Evolutionary conservation across 1,140 invertebrate species (phyloP).

Genomic region (Hormaphis cornu): DNA sequence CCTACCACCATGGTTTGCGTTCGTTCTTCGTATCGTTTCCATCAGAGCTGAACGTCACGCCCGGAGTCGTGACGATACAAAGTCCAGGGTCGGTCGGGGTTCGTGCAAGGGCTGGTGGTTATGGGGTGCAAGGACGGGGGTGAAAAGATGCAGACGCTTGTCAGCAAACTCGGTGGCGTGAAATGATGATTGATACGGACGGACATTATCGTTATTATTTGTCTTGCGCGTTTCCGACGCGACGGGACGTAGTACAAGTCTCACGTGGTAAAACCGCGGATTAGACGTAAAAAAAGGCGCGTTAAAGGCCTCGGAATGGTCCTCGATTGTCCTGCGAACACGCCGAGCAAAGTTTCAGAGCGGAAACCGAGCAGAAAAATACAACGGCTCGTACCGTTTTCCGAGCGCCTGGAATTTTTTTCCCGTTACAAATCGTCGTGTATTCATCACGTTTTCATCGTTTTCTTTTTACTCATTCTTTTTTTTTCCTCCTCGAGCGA

Average conservation of each 20-base stretch:
- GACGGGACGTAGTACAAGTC: background rate
- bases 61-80: too few relatives aligned
- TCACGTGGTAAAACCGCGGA: background rate
- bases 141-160: too few relatives aligned
- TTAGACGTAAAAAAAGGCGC: too few relatives aligned
- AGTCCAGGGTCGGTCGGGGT: too few relatives aligned
- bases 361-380: background rate
- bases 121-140: too few relatives aligned
- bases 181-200: conserved; percentile 30
- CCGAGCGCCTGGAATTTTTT: background rate
- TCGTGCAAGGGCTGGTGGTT: too few relatives aligned
- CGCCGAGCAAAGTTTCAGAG: background rate
- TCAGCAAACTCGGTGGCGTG: too few relatives aligned
- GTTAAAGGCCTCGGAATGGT: background rate
- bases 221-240: background rate
- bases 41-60: too few relatives aligned
- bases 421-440: background rate
- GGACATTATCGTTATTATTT: conserved; percentile 33
- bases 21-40: too few relatives aligned
- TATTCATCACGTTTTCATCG: background rate
- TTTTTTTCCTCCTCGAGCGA: too few relatives aligned
- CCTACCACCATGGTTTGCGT: too few relatives aligned
- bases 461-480: background rate
- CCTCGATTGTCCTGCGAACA: too few relatives aligned
- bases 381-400: background rate